Evolutionary conservation across 2,888 invertebrate genomes (phyloP).

Genomic region (Lottia scabra): DNA sequence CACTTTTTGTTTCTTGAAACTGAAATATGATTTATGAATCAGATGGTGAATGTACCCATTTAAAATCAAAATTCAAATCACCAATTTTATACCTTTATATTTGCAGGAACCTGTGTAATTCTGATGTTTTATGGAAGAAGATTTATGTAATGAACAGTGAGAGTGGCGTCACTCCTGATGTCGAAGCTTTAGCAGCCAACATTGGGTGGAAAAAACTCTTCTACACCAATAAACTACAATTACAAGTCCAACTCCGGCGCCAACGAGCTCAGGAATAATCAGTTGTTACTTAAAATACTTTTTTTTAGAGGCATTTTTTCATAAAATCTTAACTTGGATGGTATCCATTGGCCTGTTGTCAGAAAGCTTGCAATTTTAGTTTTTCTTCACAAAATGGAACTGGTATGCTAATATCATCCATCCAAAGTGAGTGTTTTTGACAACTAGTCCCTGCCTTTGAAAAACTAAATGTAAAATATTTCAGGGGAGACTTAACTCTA

Average conservation of each 20-base stretch:
- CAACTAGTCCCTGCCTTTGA: no score
- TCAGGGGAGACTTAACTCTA: no score
- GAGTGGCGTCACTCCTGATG: slow-evolving; percentile 57
- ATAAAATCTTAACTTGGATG: background rate
- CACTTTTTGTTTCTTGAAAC: no score
- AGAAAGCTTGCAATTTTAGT: no score
- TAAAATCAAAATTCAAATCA: no score
- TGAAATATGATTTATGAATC: no score
- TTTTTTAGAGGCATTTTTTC: background rate
- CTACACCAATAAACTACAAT: slow-evolving; percentile 68
- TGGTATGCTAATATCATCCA: no score
- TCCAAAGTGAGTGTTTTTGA: no score
- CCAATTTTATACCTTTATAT: slow-evolving; percentile 2
- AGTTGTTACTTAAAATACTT: background rate
- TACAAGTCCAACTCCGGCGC: slow-evolving; percentile 51
- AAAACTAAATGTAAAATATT: no score
- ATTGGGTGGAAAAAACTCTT: slow-evolving; percentile 67
- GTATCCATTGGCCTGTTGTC: no score
- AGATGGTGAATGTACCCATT: no score
- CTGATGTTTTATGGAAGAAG: slow-evolving; percentile 62
- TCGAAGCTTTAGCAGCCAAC: slow-evolving; percentile 56
- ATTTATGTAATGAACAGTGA: slow-evolving; percentile 59
- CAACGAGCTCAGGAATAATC: background rate
- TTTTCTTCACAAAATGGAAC: no score
- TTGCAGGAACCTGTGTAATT: slow-evolving; percentile 50